Base-by-base conservation (phyloP, 2,888 invertebrate genomes). In the Bombylius major region DNA sequence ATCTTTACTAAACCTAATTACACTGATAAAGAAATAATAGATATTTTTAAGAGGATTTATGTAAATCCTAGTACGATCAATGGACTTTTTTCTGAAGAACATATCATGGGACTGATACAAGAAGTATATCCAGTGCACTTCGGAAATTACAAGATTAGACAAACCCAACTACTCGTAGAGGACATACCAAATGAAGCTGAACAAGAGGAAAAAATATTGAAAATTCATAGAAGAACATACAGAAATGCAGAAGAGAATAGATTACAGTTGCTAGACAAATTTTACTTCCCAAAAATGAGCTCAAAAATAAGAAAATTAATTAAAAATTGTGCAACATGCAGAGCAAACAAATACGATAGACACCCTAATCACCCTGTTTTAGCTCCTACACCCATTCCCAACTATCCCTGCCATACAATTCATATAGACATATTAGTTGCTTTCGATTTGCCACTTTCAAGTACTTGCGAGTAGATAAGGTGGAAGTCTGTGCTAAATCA, bases 181-280 rank as follows among this genome's bases (percentile, higher is more conserved):
- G 54, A 61, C 44, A 48, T 61, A 12, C 5, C 39, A 9, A 54
- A 48, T n/a, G 56, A 56, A 44, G 44, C 32, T 8, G 57, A 54
- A 45, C 60, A 60, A 39, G 57, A 58, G 12, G 55, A 59, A 31
- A 55, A 51, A 44, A 57, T 60, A 32, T 51, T 58, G 34, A n/a
- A 50, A n/a, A 51, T 51, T 9, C 58, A 60, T 33, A 53, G 50
- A 9, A 56, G 60, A 50, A 56, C 57, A 9, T 58, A 60, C 39
- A 54, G 56, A 5, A 55, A 55, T 36, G 54, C 57, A 6, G 50
- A 51, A 33, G 59, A 58, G 33, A 60, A 60, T 8, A n/a, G 45
- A 1, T 4, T 45, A n/a, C 45, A 45, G 4, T 7, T 45, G 2
- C 12, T 45, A 14, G 13, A 47, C 4, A 39, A 56, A n/a, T 12